phyloP scores from a whole-genome alignment of 2,797 vertebrate species.

The Channallabes apus region DNA sequence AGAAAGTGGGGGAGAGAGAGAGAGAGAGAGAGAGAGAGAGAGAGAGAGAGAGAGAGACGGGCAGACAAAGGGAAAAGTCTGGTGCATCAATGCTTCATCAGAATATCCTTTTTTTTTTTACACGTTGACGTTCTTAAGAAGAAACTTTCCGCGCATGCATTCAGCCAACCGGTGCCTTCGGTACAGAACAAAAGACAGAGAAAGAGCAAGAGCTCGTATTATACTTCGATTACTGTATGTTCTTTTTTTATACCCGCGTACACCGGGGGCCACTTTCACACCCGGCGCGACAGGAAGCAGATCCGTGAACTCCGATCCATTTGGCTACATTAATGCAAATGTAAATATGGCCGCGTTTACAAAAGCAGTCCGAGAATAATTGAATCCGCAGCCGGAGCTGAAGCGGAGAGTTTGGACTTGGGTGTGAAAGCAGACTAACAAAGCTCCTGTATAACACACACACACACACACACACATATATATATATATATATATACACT shows the following conservation, averaged over 20 bases:
- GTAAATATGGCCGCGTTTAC: constrained; percentile 12
- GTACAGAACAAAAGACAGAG: constrained; percentile 33
- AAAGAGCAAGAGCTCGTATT: constrained; percentile 4
- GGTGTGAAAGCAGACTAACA: constrained; percentile 9
- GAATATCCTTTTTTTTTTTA: constrained; percentile 55
- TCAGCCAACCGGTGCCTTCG: constrained; percentile 22
- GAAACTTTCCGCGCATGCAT: constrained; percentile 24
- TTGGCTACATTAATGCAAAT: constrained; percentile 21
- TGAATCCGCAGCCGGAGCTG: neutral
- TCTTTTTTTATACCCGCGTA: neutral
- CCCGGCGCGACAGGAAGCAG: neutral
- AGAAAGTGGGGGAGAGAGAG: too few species aligned
- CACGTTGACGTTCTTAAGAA: constrained; percentile 55
- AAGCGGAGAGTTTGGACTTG: neutral
- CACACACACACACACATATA: too few species aligned
- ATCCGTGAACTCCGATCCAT: constrained; percentile 16
- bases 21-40: constrained; percentile 14
- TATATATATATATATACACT: too few species aligned
- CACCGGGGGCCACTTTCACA: constrained; percentile 6
- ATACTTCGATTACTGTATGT: neutral
- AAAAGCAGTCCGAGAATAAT: constrained; percentile 6
- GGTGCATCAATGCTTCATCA: constrained; percentile 31
- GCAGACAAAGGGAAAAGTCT: neutral
- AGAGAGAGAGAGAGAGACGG: constrained; percentile 16
- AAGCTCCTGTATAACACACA: neutral